Conservation (phyloP, 2,113 vertebrate genomes). For the Piliocolobus tephrosceles region DNA sequence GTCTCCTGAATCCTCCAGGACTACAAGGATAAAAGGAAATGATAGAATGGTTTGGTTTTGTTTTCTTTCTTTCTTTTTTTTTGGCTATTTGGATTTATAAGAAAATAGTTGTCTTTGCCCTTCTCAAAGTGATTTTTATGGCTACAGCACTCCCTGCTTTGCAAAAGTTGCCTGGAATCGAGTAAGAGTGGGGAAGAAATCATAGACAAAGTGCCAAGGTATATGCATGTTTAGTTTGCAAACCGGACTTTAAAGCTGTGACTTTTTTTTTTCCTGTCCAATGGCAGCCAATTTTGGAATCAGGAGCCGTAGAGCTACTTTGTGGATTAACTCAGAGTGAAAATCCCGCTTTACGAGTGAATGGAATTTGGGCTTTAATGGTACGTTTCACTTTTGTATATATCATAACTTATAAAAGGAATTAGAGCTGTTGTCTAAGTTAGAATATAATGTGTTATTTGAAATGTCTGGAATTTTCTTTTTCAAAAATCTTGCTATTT, state of each 20-base stretch:
- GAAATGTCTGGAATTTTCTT: conserved; percentile 32
- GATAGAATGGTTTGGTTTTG: not conserved
- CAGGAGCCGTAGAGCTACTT: conserved; percentile 97
- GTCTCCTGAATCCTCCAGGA: not conserved
- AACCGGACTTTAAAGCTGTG: conserved; percentile 35
- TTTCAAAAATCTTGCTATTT: conserved; percentile 15
- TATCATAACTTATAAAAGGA: not conserved
- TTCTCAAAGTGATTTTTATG: not conserved
- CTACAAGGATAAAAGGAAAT: not conserved
- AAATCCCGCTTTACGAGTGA: conserved; percentile 96
- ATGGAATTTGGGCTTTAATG: conserved; percentile 99
- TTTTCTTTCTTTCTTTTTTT: not conserved
- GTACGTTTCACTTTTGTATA: conserved; percentile 82
- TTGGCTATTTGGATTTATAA: not conserved
- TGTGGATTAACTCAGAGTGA: conserved; percentile 99
- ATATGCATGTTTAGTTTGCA: not conserved
- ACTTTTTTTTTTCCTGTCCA: not conserved
- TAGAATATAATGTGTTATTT: conserved; percentile 37
- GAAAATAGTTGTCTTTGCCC: not conserved
- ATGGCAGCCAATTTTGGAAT: conserved; percentile 97
- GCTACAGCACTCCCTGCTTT: not conserved
- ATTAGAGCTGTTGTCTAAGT: not conserved
- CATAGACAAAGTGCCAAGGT: not conserved
- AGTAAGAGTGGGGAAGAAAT: not conserved
- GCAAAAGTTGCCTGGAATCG: not conserved